phyloP scores from a whole-genome alignment of 1,140 invertebrate species.

The Hyles vespertilio region DNA sequence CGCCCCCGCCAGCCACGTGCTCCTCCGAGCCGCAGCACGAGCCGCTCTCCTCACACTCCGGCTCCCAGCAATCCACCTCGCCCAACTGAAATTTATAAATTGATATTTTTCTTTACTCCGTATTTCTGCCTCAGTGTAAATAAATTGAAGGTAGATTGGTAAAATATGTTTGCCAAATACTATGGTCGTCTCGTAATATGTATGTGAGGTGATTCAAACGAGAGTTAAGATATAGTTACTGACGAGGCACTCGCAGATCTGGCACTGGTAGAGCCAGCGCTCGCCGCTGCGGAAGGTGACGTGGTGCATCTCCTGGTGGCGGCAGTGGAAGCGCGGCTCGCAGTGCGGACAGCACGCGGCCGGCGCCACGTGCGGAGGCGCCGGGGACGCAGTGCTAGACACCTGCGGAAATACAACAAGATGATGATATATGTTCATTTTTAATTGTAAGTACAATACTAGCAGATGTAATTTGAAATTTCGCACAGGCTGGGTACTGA shows the following conservation, averaged over 20 bases:
- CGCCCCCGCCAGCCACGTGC: slow-evolving; percentile 84
- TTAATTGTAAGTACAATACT: too few species aligned
- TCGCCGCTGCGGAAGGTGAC: slow-evolving; percentile 87
- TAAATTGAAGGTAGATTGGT: too few species aligned
- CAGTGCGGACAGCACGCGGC: slow-evolving; percentile 86
- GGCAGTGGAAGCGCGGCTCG: slow-evolving; percentile 82
- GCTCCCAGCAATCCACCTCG: slow-evolving; percentile 92
- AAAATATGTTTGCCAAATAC: too few species aligned
- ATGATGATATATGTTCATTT: too few species aligned
- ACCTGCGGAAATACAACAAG: neutral
- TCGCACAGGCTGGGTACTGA: too few species aligned
- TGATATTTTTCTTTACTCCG: neutral
- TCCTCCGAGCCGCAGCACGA: slow-evolving; percentile 77
- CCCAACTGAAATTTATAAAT: slow-evolving; percentile 79
- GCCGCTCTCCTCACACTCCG: slow-evolving; percentile 87
- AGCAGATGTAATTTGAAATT: too few species aligned
- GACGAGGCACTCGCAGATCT: slow-evolving; percentile 92
- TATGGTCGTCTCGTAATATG: too few species aligned
- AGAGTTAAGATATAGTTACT: slow-evolving; percentile 31
- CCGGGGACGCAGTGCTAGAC: slow-evolving; percentile 26
- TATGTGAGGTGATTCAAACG: too few species aligned
- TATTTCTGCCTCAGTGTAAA: too few species aligned
- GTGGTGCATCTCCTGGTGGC: slow-evolving; percentile 86
- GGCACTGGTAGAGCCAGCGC: slow-evolving; percentile 92
- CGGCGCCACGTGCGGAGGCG: slow-evolving; percentile 35